Evolutionary conservation across 37 sponge, comb jelly and placozoan species (phyloP), one percentile per base, ranked within the genome.

Genomic region (Beroe ovata): DNA sequence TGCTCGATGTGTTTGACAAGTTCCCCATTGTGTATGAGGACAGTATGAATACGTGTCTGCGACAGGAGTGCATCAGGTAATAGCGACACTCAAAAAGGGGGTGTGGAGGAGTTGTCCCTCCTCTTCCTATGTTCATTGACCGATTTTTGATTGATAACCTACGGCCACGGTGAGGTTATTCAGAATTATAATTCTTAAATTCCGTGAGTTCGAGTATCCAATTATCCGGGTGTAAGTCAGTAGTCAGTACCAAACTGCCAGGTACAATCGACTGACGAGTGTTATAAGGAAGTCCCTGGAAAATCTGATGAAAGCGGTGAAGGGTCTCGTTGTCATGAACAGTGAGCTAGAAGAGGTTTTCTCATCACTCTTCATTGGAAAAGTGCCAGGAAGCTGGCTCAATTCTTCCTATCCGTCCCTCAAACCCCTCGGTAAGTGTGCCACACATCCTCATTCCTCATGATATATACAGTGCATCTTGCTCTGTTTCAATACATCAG

Each of bases 21-120:
- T 92, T 64, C 39, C 92, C 92, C n/a, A 64, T 92, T 2, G 18
- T 54, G 62, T 92, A 92, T 28, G 92, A 92, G 47, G 92, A 92
- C 28, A 90, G 91, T 19, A 90, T 92, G 90, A 92, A 92, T 39
- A 92, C 92, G 6, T 91, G 90, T 18, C 88, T 92, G 2, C 84
- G 59, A 37, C 92, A 92, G 39, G 92, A 92, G 40, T 26, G 29
- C 16, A 89, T 89, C 22, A 89, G 89, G 62, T 89, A 47, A 6
- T 47, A n/a, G n/a, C n/a, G n/a, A n/a, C n/a, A n/a, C n/a, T n/a
- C n/a, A n/a, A n/a, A n/a, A n/a, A n/a, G n/a, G n/a, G n/a, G n/a
- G n/a, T n/a, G n/a, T n/a, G n/a, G n/a, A n/a, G n/a, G n/a, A n/a
- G n/a, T n/a, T n/a, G n/a, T n/a, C n/a, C n/a, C n/a, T n/a, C n/a